Evolutionary conservation across 2,797 vertebrate species (phyloP).

Genomic region (Spinibarbus caldwelli): DNA sequence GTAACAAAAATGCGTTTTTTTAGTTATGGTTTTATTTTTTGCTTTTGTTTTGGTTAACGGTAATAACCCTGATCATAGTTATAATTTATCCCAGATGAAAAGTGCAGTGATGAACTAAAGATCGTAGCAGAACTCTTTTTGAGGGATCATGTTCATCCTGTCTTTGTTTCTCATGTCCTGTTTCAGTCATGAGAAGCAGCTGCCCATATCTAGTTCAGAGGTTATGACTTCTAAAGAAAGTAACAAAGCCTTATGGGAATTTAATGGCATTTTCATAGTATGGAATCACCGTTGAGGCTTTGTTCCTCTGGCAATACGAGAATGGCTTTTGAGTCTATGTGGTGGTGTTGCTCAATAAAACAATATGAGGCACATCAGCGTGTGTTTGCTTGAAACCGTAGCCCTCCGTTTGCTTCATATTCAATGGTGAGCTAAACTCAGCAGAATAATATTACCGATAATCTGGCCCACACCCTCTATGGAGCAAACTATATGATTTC

Average conservation of each 20-base stretch:
- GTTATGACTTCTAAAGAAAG: not conserved
- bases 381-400: slow-evolving; percentile 3
- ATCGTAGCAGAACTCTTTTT: too few relatives aligned
- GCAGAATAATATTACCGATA: not conserved
- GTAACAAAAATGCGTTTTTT: not conserved
- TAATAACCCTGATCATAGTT: not conserved
- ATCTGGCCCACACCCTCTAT: not conserved
- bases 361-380: not conserved
- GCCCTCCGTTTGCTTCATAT: not conserved
- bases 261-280: not conserved
- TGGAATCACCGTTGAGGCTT: not conserved
- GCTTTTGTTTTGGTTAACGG: not conserved
- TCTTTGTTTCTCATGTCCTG: not conserved
- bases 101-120: not conserved
- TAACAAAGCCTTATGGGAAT: slow-evolving; percentile 5
- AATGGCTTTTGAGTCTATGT: not conserved
- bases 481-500: not conserved
- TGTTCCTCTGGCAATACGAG: slow-evolving; percentile 12
- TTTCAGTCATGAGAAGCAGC: not conserved
- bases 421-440: not conserved
- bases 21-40: not conserved
- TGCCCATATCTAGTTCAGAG: not conserved
- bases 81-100: not conserved
- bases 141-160: not conserved
- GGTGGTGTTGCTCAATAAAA: not conserved